phyloP scores from a whole-genome alignment of 92 coral and sea anemone genomes.

The Bergia sp. region DNA sequence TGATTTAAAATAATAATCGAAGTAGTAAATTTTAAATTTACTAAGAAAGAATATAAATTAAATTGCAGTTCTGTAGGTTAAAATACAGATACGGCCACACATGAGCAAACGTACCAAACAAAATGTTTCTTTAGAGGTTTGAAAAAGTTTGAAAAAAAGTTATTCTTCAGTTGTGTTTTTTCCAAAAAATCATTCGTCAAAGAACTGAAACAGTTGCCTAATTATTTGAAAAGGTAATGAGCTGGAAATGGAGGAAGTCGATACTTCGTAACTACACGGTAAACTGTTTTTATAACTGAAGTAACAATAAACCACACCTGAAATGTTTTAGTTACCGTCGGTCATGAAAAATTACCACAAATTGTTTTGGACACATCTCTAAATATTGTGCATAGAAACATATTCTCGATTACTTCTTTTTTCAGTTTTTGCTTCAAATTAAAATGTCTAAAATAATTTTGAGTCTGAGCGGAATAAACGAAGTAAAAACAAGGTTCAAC shows the following conservation, averaged over 20 bases:
- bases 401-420: not conserved
- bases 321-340: not conserved
- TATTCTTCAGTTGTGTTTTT: not conserved
- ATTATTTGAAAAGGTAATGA: not conserved
- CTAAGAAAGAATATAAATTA: not conserved
- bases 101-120: not conserved
- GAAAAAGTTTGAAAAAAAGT: not conserved
- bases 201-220: too few species aligned
- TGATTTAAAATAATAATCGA: too few species aligned
- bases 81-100: not conserved
- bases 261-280: not conserved
- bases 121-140: not conserved
- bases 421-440: not conserved
- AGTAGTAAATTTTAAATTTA: not conserved
- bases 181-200: not conserved
- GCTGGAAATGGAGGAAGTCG: not conserved
- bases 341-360: not conserved
- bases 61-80: not conserved
- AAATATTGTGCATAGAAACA: not conserved
- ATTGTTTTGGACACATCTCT: not conserved
- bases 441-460: not conserved
- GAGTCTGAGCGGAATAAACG: not conserved
- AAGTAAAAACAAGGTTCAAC: not conserved
- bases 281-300: not conserved
- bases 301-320: not conserved